phyloP scores from a whole-genome alignment of 2,113 vertebrate species.

The Pandion haliaetus region DNA sequence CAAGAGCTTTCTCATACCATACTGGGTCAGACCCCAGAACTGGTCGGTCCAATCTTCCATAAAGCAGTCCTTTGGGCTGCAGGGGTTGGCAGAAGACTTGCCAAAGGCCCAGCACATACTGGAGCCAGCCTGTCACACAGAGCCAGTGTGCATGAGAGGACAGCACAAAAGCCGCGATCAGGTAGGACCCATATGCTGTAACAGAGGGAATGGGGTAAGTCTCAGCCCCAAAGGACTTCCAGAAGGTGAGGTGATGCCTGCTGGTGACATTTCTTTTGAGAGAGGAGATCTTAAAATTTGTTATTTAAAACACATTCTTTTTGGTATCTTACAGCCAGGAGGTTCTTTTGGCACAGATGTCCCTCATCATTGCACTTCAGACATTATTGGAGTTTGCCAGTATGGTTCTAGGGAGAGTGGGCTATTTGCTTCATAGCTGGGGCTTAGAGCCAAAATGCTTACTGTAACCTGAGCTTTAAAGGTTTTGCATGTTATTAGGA shows the following conservation, averaged over 20 bases:
- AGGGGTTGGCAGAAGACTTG: background rate
- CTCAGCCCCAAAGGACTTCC: background rate
- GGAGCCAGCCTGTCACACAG: background rate
- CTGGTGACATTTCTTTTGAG: background rate
- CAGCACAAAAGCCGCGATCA: background rate
- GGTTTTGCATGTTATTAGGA: conserved; percentile 16
- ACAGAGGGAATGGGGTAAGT: background rate
- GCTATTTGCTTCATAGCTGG: background rate
- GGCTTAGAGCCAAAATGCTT: conserved; percentile 3
- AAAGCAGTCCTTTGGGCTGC: background rate
- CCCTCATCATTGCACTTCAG: background rate
- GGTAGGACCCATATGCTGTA: background rate
- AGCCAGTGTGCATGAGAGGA: background rate
- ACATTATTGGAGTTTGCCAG: background rate
- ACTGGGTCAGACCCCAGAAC: background rate
- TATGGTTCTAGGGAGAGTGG: background rate
- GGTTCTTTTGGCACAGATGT: background rate
- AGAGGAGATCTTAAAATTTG: background rate
- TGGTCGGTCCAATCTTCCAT: background rate
- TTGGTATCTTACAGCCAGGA: background rate
- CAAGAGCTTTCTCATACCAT: background rate
- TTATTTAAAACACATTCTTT: background rate
- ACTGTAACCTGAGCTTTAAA: conserved; percentile 18
- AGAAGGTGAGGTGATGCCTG: background rate
- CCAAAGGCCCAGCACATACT: background rate